These are phyloP conservation scores for Brachystomella parvula DNA, from an alignment of 1,140 invertebrate genomes.

Conservation along the genomic window DNA sequence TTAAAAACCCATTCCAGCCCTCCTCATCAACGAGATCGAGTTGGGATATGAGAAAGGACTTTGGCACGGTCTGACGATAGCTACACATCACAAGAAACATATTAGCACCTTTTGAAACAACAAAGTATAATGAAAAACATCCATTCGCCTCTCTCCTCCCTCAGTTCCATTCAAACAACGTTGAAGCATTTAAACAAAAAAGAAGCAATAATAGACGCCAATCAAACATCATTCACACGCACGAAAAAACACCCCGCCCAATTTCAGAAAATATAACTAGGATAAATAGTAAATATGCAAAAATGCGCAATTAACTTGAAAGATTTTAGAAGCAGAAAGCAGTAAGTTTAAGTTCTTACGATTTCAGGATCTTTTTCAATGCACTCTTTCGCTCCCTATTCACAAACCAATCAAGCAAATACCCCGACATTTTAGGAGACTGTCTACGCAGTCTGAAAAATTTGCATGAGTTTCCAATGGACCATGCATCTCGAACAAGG, in stretches of 20 bases:
- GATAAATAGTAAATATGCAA: no score
- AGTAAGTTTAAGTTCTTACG: slow-evolving; percentile 77
- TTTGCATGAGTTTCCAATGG: slow-evolving; percentile 77
- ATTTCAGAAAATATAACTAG: no score
- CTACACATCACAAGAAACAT: slow-evolving; percentile 30
- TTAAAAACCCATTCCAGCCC: slow-evolving; percentile 35
- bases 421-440: slow-evolving; percentile 90
- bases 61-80: slow-evolving; percentile 34
- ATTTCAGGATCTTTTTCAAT: slow-evolving; percentile 84
- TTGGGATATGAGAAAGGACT: slow-evolving; percentile 32
- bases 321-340: no score
- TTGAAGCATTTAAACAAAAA: no score
- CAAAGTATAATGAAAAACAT: no score
- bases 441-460: slow-evolving; percentile 81
- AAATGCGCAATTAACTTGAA: no score
- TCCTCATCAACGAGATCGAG: slow-evolving; percentile 27
- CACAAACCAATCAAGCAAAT: slow-evolving; percentile 95
- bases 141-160: no score
- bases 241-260: no score
- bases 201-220: no score
- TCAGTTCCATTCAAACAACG: no score
- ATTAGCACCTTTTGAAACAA: slow-evolving; percentile 5
- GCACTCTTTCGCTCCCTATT: slow-evolving; percentile 82
- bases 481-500: slow-evolving; percentile 79
- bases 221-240: no score